phyloP scores from a whole-genome alignment of 2,113 vertebrate genomes.

The Oncorhynchus tshawytscha region DNA sequence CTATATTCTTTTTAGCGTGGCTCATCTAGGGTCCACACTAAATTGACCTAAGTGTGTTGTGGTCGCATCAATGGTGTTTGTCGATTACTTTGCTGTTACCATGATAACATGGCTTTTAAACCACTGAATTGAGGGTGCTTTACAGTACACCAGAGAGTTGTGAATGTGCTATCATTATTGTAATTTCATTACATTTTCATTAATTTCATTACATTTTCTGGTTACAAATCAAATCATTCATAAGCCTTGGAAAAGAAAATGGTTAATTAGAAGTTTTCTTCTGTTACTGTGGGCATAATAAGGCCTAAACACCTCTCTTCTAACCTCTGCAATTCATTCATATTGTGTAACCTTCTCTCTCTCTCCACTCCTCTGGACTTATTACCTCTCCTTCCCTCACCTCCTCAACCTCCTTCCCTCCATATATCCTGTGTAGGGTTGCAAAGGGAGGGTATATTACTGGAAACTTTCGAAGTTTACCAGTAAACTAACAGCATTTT shows the following conservation, averaged over 20 bases:
- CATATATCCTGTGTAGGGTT: not conserved
- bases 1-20: not conserved
- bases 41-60: constrained; percentile 22
- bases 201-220: not conserved
- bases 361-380: not conserved
- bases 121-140: constrained; percentile 22
- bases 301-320: constrained; percentile 12
- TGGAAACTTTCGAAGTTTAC: too few species aligned
- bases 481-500: too few species aligned
- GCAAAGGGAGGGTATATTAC: too few species aligned
- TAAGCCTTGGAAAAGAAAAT: not conserved
- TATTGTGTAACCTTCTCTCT: not conserved
- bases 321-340: not conserved
- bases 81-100: constrained; percentile 14
- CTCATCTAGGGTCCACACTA: constrained; percentile 19
- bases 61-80: constrained; percentile 31
- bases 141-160: constrained; percentile 9
- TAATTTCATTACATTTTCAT: not conserved
- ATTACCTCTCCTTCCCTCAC: not conserved
- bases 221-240: not conserved
- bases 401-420: not conserved
- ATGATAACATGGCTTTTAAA: not conserved
- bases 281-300: constrained; percentile 16
- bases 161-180: not conserved
- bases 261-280: not conserved